phyloP scores from a whole-genome alignment of 2,888 invertebrate genomes.

The Rotaria magnacalcarata region DNA sequence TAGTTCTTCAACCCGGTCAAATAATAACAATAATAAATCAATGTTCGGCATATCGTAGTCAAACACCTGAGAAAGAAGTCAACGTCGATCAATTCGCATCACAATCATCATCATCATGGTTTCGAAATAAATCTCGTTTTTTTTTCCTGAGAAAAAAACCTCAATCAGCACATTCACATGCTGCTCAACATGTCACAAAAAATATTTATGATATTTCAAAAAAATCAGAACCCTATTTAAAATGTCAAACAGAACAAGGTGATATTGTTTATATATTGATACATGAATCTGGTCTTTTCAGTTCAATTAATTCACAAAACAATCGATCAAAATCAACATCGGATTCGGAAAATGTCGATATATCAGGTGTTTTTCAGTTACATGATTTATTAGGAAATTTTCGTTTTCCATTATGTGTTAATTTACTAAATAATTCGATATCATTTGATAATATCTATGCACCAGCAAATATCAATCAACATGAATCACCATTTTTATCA shows the following conservation, averaged over 20 bases:
- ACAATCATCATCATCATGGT: background rate
- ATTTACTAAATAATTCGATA: background rate
- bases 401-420: background rate
- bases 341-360: background rate
- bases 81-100: background rate
- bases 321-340: too few species aligned
- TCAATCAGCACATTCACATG: background rate
- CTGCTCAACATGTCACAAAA: background rate
- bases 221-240: background rate
- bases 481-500: background rate
- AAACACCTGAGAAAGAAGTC: background rate
- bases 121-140: background rate
- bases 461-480: background rate
- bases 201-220: conserved; percentile 9
- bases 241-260: background rate
- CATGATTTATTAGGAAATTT: background rate
- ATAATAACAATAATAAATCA: background rate
- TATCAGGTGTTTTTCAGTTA: background rate
- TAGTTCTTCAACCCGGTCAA: background rate
- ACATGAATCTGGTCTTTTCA: background rate
- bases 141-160: background rate
- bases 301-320: background rate
- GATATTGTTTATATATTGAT: background rate
- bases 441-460: background rate
- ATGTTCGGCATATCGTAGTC: background rate